These are phyloP conservation scores for Drosophila neocordata DNA, from an alignment of 1,140 invertebrate species.

Conservation along the genomic window DNA sequence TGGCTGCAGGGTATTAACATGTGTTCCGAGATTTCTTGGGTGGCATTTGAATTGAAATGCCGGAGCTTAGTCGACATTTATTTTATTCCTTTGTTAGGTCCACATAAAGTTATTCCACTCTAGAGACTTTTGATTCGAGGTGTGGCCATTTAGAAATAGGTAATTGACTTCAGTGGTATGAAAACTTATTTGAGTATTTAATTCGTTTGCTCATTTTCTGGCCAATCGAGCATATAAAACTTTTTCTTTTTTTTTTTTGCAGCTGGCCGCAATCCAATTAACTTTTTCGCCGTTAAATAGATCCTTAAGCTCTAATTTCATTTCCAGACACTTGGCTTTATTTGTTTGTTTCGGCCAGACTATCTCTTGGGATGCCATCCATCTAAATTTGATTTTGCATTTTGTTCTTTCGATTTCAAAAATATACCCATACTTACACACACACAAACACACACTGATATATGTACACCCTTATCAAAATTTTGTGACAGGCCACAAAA, in stretches of 20 bases:
- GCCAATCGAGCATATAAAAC: no score
- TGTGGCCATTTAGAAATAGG: slow-evolving; percentile 2
- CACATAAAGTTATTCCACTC: slow-evolving; percentile 46
- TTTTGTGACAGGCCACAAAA: slow-evolving; percentile 24
- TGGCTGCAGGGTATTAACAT: slow-evolving; percentile 27
- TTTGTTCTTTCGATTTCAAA: slow-evolving; percentile 12
- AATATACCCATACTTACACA: neutral
- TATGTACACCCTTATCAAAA: slow-evolving; percentile 19
- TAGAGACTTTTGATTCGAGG: slow-evolving; percentile 42
- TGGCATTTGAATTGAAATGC: slow-evolving; percentile 55
- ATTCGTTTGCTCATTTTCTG: slow-evolving; percentile 4
- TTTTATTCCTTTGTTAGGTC: slow-evolving; percentile 24
- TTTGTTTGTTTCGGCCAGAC: neutral
- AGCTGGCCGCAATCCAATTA: slow-evolving; percentile 13
- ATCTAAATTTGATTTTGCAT: slow-evolving; percentile 20
- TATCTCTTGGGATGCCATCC: neutral
- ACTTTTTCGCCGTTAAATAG: slow-evolving; percentile 9
- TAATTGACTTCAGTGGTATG: slow-evolving; percentile 1
- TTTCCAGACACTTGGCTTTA: neutral
- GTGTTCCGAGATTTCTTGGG: slow-evolving; percentile 45
- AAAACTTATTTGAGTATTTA: slow-evolving; percentile 4
- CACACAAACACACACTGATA: neutral
- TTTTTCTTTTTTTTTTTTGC: no score
- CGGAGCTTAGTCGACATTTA: slow-evolving; percentile 46
- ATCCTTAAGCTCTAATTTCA: slow-evolving; percentile 15